Evolutionary conservation across 1,140 invertebrate genomes (phyloP).

Genomic region (Tetragonula clypearis): DNA sequence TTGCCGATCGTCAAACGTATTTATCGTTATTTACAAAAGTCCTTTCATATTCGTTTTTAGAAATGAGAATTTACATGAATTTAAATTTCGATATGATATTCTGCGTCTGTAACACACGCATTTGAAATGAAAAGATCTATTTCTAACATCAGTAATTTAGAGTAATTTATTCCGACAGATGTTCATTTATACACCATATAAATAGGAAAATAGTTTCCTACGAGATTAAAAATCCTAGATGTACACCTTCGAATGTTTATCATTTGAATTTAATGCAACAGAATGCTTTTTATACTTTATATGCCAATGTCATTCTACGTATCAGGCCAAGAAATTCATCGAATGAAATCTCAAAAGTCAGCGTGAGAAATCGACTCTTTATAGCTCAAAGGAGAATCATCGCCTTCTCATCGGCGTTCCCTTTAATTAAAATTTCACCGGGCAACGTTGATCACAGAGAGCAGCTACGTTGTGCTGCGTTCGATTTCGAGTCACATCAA

Average conservation of each 20-base stretch:
- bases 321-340: neutral
- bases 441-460: neutral
- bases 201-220: no score
- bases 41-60: neutral
- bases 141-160: neutral
- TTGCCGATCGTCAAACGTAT: neutral
- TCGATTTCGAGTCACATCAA: neutral
- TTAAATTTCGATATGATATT: neutral
- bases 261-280: no score
- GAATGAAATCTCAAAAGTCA: neutral
- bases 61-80: neutral
- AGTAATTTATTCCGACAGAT: no score
- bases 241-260: no score
- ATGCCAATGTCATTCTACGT: no score
- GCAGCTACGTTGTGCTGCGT: neutral
- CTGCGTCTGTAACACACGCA: no score
- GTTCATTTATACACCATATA: no score
- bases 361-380: neutral
- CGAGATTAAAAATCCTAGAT: no score
- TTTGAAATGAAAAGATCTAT: neutral
- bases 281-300: no score
- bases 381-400: neutral
- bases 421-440: slow-evolving; percentile 12
- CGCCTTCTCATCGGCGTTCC: neutral
- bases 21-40: neutral